phyloP scores from a whole-genome alignment of 1,140 invertebrate species.

The Eriosoma lanigerum region DNA sequence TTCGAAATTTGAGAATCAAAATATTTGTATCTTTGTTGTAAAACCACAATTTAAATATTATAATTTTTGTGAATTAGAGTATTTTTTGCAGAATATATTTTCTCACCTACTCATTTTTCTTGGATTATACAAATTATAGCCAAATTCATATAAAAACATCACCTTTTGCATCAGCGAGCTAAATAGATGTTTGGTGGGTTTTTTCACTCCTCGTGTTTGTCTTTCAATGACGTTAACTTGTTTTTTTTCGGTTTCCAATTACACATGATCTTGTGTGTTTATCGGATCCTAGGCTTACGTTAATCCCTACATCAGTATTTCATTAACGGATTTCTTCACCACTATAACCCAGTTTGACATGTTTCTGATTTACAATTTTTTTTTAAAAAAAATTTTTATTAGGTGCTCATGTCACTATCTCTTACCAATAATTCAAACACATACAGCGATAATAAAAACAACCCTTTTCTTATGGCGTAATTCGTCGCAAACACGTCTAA shows the following conservation, averaged over 20 bases:
- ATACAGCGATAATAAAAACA: not conserved
- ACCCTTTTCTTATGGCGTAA: not conserved
- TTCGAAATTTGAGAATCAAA: not conserved
- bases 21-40: slow-evolving; percentile 10
- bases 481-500: slow-evolving; percentile 11
- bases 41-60: slow-evolving; percentile 8
- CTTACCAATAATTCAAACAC: slow-evolving; percentile 15
- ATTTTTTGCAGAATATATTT: slow-evolving; percentile 30
- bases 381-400: slow-evolving; percentile 15
- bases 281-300: slow-evolving; percentile 44
- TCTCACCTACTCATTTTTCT: slow-evolving; percentile 27
- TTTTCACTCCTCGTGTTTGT: slow-evolving; percentile 33
- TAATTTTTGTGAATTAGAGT: slow-evolving; percentile 11
- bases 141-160: slow-evolving; percentile 46
- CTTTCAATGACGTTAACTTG: slow-evolving; percentile 37
- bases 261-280: slow-evolving; percentile 22
- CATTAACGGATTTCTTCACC: slow-evolving; percentile 49
- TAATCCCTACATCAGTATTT: slow-evolving; percentile 51
- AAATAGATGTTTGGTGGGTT: slow-evolving; percentile 49
- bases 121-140: slow-evolving; percentile 31
- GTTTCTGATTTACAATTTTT: slow-evolving; percentile 38
- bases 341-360: slow-evolving; percentile 35
- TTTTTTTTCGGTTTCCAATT: slow-evolving; percentile 46
- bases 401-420: slow-evolving; percentile 17
- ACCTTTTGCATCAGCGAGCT: slow-evolving; percentile 49